A percentile compares a stretch with the other conserved stretches of the same genome.
Conservation (phyloP, 2,888 invertebrate species). For the Stenolophus ochropezus region DNA sequence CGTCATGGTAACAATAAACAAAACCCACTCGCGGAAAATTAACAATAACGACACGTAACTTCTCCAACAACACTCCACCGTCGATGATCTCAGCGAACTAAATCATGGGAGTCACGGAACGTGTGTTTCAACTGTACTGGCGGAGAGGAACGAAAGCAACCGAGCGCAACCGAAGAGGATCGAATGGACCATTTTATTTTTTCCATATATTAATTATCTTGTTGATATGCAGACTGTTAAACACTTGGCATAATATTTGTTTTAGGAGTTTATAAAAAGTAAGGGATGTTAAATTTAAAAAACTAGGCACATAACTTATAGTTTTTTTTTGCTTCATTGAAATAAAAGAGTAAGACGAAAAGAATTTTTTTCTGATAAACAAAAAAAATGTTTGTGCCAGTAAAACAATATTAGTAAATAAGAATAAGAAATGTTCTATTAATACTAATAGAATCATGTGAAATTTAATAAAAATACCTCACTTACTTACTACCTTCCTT, state of each 20-base stretch:
- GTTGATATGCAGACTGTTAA: constrained; percentile 53
- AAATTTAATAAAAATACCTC: too few relatives aligned
- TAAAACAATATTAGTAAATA: too few relatives aligned
- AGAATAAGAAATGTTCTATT: too few relatives aligned
- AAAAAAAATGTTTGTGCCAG: too few relatives aligned
- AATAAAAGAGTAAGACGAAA: too few relatives aligned
- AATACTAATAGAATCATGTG: too few relatives aligned
- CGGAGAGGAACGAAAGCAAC: not conserved
- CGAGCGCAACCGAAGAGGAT: not conserved
- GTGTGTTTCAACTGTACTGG: constrained; percentile 10
- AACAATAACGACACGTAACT: constrained; percentile 18
- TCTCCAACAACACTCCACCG: not conserved
- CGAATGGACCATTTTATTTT: constrained; percentile 48
- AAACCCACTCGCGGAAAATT: not conserved
- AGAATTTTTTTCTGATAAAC: too few relatives aligned
- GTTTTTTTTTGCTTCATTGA: too few relatives aligned
- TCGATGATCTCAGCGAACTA: constrained; percentile 18
- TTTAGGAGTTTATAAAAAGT: constrained; percentile 30
- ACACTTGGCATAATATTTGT: constrained; percentile 55
- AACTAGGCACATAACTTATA: not conserved
- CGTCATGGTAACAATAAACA: constrained; percentile 15
- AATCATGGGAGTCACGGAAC: not conserved
- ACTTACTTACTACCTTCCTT: too few relatives aligned
- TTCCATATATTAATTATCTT: constrained; percentile 51
- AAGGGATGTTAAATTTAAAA: not conserved